Evolutionary conservation across 2,888 invertebrate genomes (phyloP).

Genomic region (Belgica antarctica): DNA sequence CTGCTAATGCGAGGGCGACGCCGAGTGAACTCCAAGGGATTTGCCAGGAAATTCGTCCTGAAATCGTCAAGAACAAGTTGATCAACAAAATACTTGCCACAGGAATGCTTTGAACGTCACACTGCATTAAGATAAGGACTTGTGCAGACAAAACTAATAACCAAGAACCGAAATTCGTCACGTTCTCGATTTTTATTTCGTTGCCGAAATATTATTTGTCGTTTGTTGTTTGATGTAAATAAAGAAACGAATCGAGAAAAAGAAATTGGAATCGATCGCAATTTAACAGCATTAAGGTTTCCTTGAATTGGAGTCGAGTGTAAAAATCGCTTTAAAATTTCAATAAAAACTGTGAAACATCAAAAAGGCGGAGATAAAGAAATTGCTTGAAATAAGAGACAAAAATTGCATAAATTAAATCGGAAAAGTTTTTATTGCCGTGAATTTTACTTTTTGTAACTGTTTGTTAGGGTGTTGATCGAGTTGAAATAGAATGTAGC

Average conservation of each 20-base stretch:
- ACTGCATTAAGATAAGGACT: not conserved
- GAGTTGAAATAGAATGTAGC: too few relatives aligned
- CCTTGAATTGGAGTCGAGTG: not conserved
- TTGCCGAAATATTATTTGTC: slow-evolving; percentile 12
- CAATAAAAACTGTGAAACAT: slow-evolving; percentile 1
- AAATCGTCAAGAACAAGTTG: not conserved
- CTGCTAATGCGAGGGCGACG: not conserved
- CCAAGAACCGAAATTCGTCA: slow-evolving; percentile 17
- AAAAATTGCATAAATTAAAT: slow-evolving; percentile 23
- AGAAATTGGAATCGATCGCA: slow-evolving; percentile 12
- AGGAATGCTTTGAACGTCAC: not conserved
- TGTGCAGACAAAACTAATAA: slow-evolving; percentile 4
- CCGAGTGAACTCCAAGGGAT: not conserved
- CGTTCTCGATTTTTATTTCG: not conserved
- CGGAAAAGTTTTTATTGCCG: not conserved
- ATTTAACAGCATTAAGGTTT: slow-evolving; percentile 16
- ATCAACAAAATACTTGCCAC: not conserved
- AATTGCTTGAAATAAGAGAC: not conserved
- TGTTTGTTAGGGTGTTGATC: too few relatives aligned
- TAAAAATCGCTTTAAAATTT: not conserved
- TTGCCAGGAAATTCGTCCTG: not conserved
- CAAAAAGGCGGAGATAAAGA: slow-evolving; percentile 28
- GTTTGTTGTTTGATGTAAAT: slow-evolving; percentile 16
- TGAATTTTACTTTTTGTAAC: not conserved
- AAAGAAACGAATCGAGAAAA: not conserved